These are phyloP conservation scores for Calameuta idolon DNA, from an alignment of 2,888 invertebrate species.

Conservation along the genomic window DNA sequence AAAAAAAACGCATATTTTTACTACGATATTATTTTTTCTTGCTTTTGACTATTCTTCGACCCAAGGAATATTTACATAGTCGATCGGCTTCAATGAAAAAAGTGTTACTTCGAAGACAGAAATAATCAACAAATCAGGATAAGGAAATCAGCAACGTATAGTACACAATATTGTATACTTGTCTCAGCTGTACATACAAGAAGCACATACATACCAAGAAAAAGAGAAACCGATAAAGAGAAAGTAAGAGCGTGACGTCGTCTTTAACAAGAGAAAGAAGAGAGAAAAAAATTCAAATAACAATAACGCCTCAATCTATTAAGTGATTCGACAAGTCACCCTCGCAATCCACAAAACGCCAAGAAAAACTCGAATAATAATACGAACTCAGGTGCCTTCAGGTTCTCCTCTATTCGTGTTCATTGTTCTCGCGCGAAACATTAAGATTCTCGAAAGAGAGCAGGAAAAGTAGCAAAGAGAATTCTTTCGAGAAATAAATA, in stretches of 20 bases:
- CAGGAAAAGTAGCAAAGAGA: slow-evolving; percentile 15
- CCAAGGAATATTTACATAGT: neutral
- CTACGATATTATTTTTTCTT: too few species aligned
- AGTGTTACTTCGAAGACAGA: neutral
- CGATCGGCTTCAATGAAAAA: neutral
- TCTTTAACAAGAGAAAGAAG: neutral
- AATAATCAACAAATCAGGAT: neutral
- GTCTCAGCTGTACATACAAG: neutral
- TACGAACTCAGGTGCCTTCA: slow-evolving; percentile 25
- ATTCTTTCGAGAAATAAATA: slow-evolving; percentile 13
- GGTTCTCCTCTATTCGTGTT: slow-evolving; percentile 3
- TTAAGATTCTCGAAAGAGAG: slow-evolving; percentile 24
- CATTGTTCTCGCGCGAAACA: slow-evolving; percentile 15
- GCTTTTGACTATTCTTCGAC: too few species aligned
- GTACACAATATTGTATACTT: neutral
- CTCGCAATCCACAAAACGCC: slow-evolving; percentile 12
- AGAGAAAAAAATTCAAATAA: slow-evolving; percentile 18
- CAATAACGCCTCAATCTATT: slow-evolving; percentile 26
- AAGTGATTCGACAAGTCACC: slow-evolving; percentile 18
- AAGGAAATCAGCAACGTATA: too few species aligned
- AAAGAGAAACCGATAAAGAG: neutral
- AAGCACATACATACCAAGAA: neutral
- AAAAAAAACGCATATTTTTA: too few species aligned
- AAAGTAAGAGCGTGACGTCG: neutral
- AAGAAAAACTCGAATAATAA: slow-evolving; percentile 23